Conservation (phyloP, 1,140 invertebrate species). For the Drosophila pectinifera region DNA sequence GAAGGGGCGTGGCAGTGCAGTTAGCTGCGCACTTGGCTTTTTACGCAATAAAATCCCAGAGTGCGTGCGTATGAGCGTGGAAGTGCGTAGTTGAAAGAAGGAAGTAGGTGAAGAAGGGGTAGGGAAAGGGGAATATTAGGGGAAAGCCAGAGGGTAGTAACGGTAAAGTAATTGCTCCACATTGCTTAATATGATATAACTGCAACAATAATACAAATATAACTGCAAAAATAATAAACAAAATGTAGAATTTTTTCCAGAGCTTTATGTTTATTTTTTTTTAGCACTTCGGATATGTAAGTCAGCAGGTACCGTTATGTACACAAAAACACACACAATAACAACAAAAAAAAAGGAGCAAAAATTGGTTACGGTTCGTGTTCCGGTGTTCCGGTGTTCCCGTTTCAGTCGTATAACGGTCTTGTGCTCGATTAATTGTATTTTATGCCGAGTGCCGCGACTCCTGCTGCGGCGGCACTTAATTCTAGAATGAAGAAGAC, state of each 20-base stretch:
- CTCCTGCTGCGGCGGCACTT: slow-evolving; percentile 74
- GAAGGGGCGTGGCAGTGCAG: slow-evolving; percentile 76
- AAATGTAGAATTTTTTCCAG: too few species aligned
- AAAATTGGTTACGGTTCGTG: slow-evolving; percentile 24
- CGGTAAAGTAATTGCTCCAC: neutral
- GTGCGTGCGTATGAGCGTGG: slow-evolving; percentile 18
- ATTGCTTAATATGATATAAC: neutral
- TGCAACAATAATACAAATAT: too few species aligned
- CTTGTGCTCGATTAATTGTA: slow-evolving; percentile 39
- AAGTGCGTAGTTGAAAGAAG: slow-evolving; percentile 54
- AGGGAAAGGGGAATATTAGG: neutral
- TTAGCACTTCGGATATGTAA: neutral
- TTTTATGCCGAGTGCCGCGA: slow-evolving; percentile 23
- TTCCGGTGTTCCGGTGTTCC: slow-evolving; percentile 35
- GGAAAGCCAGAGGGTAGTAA: too few species aligned
- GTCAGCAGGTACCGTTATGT: slow-evolving; percentile 2
- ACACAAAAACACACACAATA: slow-evolving; percentile 10
- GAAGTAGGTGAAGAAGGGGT: slow-evolving; percentile 5
- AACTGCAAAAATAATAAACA: neutral
- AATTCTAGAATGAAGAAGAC: slow-evolving; percentile 71
- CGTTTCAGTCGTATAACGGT: slow-evolving; percentile 30
- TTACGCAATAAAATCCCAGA: slow-evolving; percentile 58
- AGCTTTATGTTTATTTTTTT: slow-evolving; percentile 4
- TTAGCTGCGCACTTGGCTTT: slow-evolving; percentile 77
- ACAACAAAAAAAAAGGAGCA: slow-evolving; percentile 2